Evolutionary conservation across 2,888 invertebrate species (phyloP).

Genomic region (Scaptomyza tumidula): DNA sequence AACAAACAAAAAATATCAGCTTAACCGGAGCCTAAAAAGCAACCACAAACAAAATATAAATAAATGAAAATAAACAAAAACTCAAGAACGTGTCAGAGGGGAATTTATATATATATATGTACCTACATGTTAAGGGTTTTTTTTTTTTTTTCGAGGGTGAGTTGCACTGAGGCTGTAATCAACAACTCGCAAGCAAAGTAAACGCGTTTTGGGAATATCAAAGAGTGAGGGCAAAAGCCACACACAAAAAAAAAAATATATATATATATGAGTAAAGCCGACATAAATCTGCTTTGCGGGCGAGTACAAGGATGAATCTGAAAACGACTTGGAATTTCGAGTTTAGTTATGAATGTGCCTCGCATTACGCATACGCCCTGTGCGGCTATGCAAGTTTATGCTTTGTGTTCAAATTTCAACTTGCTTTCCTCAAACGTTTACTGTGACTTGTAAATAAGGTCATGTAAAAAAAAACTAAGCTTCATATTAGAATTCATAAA

Average conservation of each 20-base stretch:
- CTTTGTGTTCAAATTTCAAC: constrained; percentile 5
- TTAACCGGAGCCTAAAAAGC: constrained; percentile 26
- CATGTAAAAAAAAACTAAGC: background rate
- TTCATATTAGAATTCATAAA: background rate
- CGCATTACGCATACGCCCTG: constrained; percentile 53
- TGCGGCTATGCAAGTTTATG: constrained; percentile 16
- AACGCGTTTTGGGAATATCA: constrained; percentile 24
- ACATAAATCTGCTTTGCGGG: constrained; percentile 65
- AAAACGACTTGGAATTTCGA: constrained; percentile 34
- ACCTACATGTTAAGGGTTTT: background rate
- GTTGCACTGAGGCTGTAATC: constrained; percentile 9
- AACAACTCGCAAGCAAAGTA: constrained; percentile 10
- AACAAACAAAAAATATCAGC: constrained; percentile 36
- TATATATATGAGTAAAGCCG: constrained; percentile 9
- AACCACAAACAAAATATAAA: background rate
- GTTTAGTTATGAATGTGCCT: constrained; percentile 44
- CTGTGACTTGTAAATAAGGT: background rate
- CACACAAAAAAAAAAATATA: constrained; percentile 10
- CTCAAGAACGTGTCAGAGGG: constrained; percentile 28
- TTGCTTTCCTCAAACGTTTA: background rate
- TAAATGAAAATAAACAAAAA: background rate
- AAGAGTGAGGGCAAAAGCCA: constrained; percentile 7
- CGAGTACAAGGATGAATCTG: constrained; percentile 52
- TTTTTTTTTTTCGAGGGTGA: background rate
- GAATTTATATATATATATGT: background rate